Evolutionary conservation across 2,888 invertebrate species (phyloP), one percentile per base, ranked within the genome.

Genomic region (Plusia festucae): DNA sequence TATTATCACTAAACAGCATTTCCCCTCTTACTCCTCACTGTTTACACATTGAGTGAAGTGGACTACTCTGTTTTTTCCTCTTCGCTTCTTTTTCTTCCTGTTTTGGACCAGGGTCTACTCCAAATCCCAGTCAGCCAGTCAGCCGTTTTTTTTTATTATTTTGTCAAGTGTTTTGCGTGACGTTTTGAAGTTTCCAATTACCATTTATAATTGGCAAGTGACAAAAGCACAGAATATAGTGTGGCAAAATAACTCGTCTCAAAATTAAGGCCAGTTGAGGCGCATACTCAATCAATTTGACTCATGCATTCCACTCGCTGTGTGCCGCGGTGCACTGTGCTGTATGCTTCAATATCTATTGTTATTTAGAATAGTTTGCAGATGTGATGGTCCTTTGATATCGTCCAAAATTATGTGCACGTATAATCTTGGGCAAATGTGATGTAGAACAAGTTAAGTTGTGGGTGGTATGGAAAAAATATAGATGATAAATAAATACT

Each of bases 201-300:
- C 0, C 24, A 52, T 46, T 6, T 20, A 49, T 20, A 49, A 49
- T 49, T 49, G 9, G 46, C 8, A 18, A 22, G 22, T 22, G 20
- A 55, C 6, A 52, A 40, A 27, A 34, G 11, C 13, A 34, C 16
- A 53, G 66, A 68, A 32, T 20, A 52, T 75, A 74, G 54, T 72
- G 69, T 75, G 67, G 71, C 77, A 62, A 80, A 82, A 73, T 58
- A 34, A 40, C 27, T 53, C 53, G 63, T 60, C 58, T 62, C 60
- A 81, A 81, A 89, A 92, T 92, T 91, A 90, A 89, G 90, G 91
- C 85, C 91, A 89, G 82, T 88, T 86, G 83, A 82, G 81, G 72
- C 82, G 77, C 78, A 76, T 75, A 58, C 69, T 82, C 81, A 89
- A 88, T 88, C 88, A 87, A 89, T 91, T 88, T 82, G 86, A 84